Evolutionary conservation across 2,797 vertebrate genomes (phyloP).

Genomic region (Monodelphis domestica): DNA sequence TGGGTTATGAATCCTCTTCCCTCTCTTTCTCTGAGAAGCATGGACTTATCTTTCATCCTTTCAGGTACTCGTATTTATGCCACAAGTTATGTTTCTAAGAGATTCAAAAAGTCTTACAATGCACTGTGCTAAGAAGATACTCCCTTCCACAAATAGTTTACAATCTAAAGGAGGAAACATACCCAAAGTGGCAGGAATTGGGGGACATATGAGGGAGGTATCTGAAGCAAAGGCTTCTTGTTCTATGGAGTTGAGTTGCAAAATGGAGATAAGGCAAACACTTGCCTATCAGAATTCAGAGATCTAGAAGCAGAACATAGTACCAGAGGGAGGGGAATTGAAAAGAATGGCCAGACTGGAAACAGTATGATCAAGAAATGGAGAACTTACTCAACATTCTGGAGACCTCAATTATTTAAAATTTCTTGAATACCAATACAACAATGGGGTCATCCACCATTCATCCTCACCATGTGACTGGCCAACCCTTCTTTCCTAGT

Average conservation of each 20-base stretch:
- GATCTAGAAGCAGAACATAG: not conserved
- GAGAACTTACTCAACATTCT: not conserved
- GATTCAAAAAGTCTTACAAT: not conserved
- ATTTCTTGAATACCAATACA: not conserved
- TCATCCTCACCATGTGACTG: not conserved
- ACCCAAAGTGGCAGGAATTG: not conserved
- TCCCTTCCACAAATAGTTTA: not conserved
- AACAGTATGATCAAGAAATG: too few relatives aligned
- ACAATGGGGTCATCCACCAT: not conserved
- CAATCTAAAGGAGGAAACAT: not conserved
- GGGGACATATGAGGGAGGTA: not conserved
- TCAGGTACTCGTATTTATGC: fast-evolving
- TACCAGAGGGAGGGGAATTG: not conserved
- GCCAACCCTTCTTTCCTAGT: not conserved
- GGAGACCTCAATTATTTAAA: not conserved
- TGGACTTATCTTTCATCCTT: not conserved
- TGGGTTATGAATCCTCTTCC: not conserved
- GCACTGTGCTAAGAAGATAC: not conserved
- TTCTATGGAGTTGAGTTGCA: not conserved
- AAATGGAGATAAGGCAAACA: not conserved
- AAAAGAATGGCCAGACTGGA: not conserved
- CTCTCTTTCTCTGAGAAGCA: fast-evolving
- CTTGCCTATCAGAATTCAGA: not conserved
- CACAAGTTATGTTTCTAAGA: not conserved
- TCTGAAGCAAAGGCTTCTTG: not conserved